Evolutionary conservation across 2,888 invertebrate species (phyloP).

Genomic region (Scaptomyza flava): DNA sequence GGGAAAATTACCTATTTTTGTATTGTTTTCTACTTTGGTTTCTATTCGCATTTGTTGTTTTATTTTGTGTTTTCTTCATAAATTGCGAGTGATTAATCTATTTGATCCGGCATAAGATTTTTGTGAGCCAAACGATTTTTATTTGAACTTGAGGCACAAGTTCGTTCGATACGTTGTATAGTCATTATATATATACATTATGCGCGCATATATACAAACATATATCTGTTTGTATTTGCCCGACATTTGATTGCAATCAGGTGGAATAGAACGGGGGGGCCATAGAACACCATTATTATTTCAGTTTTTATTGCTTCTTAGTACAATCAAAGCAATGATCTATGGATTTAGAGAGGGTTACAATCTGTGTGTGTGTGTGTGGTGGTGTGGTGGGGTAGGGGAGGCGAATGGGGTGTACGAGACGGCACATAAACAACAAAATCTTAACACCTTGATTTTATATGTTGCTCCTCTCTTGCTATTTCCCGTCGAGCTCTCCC

Average conservation of each 20-base stretch:
- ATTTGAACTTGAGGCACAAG: slow-evolving; percentile 71
- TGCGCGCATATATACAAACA: background rate
- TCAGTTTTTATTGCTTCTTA: slow-evolving; percentile 48
- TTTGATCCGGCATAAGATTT: slow-evolving; percentile 59
- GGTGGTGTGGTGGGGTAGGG: background rate
- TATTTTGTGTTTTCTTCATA: slow-evolving; percentile 50
- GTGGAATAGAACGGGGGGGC: background rate
- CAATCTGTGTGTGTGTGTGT: too few relatives aligned
- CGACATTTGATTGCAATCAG: slow-evolving; percentile 52
- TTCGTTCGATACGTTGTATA: slow-evolving; percentile 13
- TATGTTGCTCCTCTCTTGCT: slow-evolving; percentile 18
- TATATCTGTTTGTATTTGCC: slow-evolving; percentile 17
- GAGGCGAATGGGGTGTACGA: background rate
- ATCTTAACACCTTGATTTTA: slow-evolving; percentile 52
- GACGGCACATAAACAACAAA: slow-evolving; percentile 20
- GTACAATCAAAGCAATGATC: slow-evolving; percentile 55
- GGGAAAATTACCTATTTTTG: slow-evolving; percentile 32
- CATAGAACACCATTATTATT: slow-evolving; percentile 21
- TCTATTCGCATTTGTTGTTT: slow-evolving; percentile 37
- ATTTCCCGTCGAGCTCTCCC: background rate
- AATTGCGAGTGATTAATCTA: slow-evolving; percentile 75
- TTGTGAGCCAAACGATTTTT: slow-evolving; percentile 70
- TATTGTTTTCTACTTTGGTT: slow-evolving; percentile 52
- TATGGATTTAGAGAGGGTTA: background rate
- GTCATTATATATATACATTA: slow-evolving; percentile 11